A percentile compares a stretch with the other conserved stretches of the same genome.
Conservation (phyloP, 2,888 invertebrate species). For the Halocaridina rubra region DNA sequence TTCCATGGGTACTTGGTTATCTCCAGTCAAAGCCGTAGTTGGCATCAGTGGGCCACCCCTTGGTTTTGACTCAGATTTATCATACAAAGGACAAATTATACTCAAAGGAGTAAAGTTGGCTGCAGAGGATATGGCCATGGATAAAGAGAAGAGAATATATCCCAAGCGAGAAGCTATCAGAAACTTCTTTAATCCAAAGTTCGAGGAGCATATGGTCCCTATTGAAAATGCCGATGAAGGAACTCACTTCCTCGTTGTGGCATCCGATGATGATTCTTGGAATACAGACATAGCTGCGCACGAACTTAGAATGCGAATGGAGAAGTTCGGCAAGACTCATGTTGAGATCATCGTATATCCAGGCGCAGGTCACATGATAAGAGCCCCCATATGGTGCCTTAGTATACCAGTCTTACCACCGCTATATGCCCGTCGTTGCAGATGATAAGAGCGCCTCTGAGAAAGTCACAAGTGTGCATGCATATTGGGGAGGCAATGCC, state of each 20-base stretch:
- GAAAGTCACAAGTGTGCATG: not conserved
- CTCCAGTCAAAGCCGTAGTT: slow-evolving; percentile 48
- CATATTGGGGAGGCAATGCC: slow-evolving; percentile 26
- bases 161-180: not conserved
- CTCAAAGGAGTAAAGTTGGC: not conserved
- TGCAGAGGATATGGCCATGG: not conserved
- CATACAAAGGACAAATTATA: slow-evolving; percentile 16
- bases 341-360: slow-evolving; percentile 2
- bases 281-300: not conserved
- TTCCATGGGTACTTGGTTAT: slow-evolving; percentile 23
- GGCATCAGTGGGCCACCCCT: slow-evolving; percentile 20
- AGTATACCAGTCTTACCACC: slow-evolving; percentile 21
- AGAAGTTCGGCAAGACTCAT: not conserved
- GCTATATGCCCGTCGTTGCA: slow-evolving; percentile 10
- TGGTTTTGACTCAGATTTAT: not conserved
- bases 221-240: slow-evolving; percentile 36
- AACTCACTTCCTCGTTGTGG: slow-evolving; percentile 29
- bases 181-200: not conserved
- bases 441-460: not conserved
- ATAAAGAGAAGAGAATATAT: not conserved
- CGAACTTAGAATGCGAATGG: not conserved
- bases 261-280: slow-evolving; percentile 11
- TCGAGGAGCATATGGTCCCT: slow-evolving; percentile 17
- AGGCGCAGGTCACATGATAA: slow-evolving; percentile 38
- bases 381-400: slow-evolving; percentile 33